Conservation (phyloP, 2,888 invertebrate species). For the Tineola bisselliella region DNA sequence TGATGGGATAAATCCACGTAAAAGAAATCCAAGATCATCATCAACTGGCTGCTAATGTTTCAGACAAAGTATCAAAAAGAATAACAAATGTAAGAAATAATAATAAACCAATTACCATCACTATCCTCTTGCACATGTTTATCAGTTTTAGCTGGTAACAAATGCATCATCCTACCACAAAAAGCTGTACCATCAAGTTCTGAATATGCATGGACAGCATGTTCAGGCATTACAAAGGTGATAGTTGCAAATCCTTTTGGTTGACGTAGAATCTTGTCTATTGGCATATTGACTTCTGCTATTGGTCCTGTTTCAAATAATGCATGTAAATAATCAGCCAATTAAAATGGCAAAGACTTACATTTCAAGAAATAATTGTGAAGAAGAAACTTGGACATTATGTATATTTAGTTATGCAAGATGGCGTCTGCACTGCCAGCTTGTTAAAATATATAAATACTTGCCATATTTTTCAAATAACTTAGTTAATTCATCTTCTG, state of each 20-base stretch:
- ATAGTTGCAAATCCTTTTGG: slow-evolving; percentile 94
- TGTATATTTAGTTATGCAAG: too few relatives aligned
- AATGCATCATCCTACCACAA: slow-evolving; percentile 92
- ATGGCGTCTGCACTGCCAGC: too few relatives aligned
- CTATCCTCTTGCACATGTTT: slow-evolving; percentile 50
- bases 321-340: slow-evolving; percentile 16
- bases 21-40: too few relatives aligned
- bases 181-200: slow-evolving; percentile 91
- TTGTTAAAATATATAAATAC: too few relatives aligned
- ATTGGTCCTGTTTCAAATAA: slow-evolving; percentile 72
- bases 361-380: background rate
- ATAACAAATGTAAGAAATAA: too few relatives aligned
- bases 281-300: slow-evolving; percentile 87
- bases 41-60: too few relatives aligned
- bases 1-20: too few relatives aligned
- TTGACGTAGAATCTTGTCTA: slow-evolving; percentile 83
- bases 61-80: too few relatives aligned
- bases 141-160: slow-evolving; percentile 86
- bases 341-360: slow-evolving; percentile 4
- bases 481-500: slow-evolving; percentile 84
- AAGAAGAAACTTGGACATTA: too few relatives aligned
- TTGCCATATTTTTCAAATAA: slow-evolving; percentile 86
- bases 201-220: slow-evolving; percentile 89
- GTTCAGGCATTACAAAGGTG: slow-evolving; percentile 93
- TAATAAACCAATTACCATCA: slow-evolving; percentile 32